These are phyloP conservation scores for Cryptocephalus primarius DNA, from an alignment of 2,888 invertebrate genomes.

Conservation along the genomic window DNA sequence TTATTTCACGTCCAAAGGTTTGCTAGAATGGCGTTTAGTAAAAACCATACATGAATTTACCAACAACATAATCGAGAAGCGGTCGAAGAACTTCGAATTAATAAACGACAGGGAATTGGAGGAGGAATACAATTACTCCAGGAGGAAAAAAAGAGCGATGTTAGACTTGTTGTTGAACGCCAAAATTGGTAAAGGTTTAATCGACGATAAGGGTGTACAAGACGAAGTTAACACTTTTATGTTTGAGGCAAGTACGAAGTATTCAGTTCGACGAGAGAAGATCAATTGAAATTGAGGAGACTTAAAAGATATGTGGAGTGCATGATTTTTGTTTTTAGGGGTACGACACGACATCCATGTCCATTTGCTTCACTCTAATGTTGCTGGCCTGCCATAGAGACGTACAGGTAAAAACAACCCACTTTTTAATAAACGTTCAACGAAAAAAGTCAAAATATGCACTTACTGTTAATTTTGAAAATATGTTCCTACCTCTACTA, in stretches of 20 bases:
- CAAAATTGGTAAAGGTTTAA: slow-evolving; percentile 13
- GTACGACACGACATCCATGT: slow-evolving; percentile 21
- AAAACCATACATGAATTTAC: slow-evolving; percentile 21
- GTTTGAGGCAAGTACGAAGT: slow-evolving; percentile 24
- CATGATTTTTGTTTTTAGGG: slow-evolving; percentile 15
- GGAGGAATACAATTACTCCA: slow-evolving; percentile 30
- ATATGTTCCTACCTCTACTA: too few species aligned
- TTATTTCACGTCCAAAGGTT: slow-evolving; percentile 6
- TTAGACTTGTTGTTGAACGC: slow-evolving; percentile 22
- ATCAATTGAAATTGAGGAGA: too few species aligned
- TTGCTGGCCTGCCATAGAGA: slow-evolving; percentile 17
- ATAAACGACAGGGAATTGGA: slow-evolving; percentile 9
- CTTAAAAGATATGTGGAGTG: background rate
- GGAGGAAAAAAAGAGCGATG: slow-evolving; percentile 34
- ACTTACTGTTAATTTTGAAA: too few species aligned
- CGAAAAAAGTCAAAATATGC: too few species aligned
- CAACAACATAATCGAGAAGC: slow-evolving; percentile 16
- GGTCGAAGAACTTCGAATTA: slow-evolving; percentile 4
- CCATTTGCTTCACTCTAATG: slow-evolving; percentile 17
- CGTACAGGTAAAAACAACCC: slow-evolving; percentile 14
- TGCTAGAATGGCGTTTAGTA: slow-evolving; percentile 11
- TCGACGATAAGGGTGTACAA: slow-evolving; percentile 37
- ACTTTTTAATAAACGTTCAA: too few species aligned
- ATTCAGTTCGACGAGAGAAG: background rate
- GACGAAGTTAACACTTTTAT: slow-evolving; percentile 55